Evolutionary conservation across 53 echinoderm and acorn worm genomes (phyloP), one percentile per base, ranked within the genome.

Genomic region (Stichopus horrens): DNA sequence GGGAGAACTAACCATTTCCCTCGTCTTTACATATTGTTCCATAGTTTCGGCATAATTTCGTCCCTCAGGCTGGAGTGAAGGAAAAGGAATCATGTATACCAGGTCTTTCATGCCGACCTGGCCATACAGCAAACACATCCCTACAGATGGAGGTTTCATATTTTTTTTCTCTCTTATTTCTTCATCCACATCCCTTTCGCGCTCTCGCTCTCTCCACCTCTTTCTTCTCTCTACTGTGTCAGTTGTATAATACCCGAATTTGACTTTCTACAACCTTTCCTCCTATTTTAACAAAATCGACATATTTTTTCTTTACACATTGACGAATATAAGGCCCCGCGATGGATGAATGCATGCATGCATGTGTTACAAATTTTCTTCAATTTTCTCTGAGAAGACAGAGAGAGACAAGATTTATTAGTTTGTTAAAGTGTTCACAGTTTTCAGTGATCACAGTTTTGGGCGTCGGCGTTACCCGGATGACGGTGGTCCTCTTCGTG

Each of bases 311-410:
- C 22, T 37, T n/a, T 23, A 23, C 7, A 37, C 52, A 21, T 75
- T 75, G 23, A 37, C 23, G 23, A 37, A 37, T 52, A 10, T 23
- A 11, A 66, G 11, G 9, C 52, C 21, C 9, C 20, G 52, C 23
- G 9, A 11, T 14, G 75, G 52, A 23, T 75, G 52, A 23, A 75
- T 52, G 23, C 23, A 75, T 52, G 52, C 11, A 10, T 37, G 37
- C 79, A 53, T 78, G 79, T 78, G 79, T 53, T 78, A 11, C 79
- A 78, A 53, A 53, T 53, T 78, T 78, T 78, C 53, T 7, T 77
- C 52, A 23, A 23, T 75, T 22, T 75, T 8, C 8, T 22, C 54
- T 22, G 16, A 22, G 19, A 78, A n/a, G 19, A 52, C 6, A 53
- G n/a, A 53, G n/a, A 10, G 53, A 54, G 52, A 78, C 52, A 19